Percentiles rank a stretch among this genome's conserved stretches.
phyloP scores from a whole-genome alignment of 2,113 vertebrate genomes.

The Alligator mississippiensis region DNA sequence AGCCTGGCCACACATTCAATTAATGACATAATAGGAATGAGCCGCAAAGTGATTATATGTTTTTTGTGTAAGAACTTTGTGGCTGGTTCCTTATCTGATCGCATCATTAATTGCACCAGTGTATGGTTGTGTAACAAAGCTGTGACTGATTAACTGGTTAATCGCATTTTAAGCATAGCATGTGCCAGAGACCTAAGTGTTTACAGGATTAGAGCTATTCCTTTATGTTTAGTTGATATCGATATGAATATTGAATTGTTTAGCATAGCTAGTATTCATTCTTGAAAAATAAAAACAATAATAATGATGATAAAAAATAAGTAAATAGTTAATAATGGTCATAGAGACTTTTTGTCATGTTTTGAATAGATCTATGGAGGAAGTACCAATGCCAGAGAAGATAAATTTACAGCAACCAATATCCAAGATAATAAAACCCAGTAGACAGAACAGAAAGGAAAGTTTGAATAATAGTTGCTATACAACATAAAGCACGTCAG shows the following conservation, averaged over 20 bases:
- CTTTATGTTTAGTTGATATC: not conserved
- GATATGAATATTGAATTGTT: not conserved
- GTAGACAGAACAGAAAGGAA: not conserved
- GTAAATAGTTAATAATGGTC: not conserved
- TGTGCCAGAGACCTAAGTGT: not conserved
- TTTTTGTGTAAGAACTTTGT: too few relatives aligned
- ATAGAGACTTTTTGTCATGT: not conserved
- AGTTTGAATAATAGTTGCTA: not conserved
- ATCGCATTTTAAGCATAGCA: too few relatives aligned
- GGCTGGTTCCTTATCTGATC: too few relatives aligned
- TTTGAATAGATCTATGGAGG: not conserved
- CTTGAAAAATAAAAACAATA: not conserved
- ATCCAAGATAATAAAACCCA: not conserved
- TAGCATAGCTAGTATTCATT: too few relatives aligned
- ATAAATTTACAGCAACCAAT: not conserved
- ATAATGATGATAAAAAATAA: not conserved
- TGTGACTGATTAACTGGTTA: too few relatives aligned
- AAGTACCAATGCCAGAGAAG: not conserved
- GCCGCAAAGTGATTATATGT: too few relatives aligned
- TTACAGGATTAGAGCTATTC: not conserved
- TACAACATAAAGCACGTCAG: not conserved
- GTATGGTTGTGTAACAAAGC: too few relatives aligned
- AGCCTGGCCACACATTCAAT: too few relatives aligned
- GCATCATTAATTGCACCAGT: too few relatives aligned
- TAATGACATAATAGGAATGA: too few relatives aligned